Percentiles rank a stretch among this genome's conserved stretches.
These are phyloP conservation scores for Stenodera caucasica DNA, from an alignment of 2,888 invertebrate genomes.

Conservation along the genomic window DNA sequence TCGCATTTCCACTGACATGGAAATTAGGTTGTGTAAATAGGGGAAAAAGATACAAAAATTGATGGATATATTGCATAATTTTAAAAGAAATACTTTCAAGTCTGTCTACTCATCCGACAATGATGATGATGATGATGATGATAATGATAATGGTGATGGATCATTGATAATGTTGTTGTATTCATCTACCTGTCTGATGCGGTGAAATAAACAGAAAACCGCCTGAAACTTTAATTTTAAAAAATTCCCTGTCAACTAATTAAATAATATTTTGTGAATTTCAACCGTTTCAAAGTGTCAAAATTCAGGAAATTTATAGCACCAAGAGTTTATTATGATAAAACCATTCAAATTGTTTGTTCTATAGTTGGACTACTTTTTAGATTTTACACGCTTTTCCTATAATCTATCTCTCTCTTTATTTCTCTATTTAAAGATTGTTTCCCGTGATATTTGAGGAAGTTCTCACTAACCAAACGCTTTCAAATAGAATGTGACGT, in stretches of 20 bases:
- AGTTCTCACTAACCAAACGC: conserved; percentile 19
- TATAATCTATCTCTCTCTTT: not conserved
- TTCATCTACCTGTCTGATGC: conserved; percentile 11
- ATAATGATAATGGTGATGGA: conserved; percentile 6
- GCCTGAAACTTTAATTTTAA: not conserved
- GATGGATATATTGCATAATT: conserved; percentile 38
- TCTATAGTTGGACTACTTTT: conserved; percentile 3
- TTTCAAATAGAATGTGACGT: conserved; percentile 26
- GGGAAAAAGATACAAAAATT: conserved; percentile 12
- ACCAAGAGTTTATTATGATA: too few species aligned
- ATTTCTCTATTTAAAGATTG: not conserved
- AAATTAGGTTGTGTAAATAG: conserved; percentile 42
- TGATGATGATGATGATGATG: not conserved
- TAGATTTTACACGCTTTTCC: not conserved
- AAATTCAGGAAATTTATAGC: conserved; percentile 36
- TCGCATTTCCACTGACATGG: conserved; percentile 40
- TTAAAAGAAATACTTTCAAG: not conserved
- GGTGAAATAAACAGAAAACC: not conserved
- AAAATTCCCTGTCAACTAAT: not conserved
- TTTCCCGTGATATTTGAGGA: not conserved
- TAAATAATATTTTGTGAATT: not conserved
- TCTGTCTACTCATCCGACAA: not conserved
- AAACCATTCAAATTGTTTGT: too few species aligned
- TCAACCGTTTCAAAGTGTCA: not conserved
- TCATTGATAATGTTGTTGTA: conserved; percentile 11